Conservation (phyloP, 1,140 invertebrate genomes). For the Acyrthosiphon pisum region DNA sequence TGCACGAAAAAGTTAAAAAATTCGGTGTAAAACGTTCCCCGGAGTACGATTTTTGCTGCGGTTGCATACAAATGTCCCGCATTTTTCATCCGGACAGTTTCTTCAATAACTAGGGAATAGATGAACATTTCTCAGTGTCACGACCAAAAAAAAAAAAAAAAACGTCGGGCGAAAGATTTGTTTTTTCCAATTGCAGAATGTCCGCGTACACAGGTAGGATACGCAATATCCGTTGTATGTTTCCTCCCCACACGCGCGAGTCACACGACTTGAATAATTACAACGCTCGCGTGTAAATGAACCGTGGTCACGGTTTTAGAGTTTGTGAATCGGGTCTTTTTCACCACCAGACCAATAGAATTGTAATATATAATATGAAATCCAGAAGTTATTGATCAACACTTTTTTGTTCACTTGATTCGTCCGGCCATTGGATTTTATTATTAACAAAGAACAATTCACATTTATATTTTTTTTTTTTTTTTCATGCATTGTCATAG, state of each 20-base stretch:
- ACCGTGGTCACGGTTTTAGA: not conserved
- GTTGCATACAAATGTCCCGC: slow-evolving; percentile 40
- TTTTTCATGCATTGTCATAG: not conserved
- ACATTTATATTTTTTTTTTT: not conserved
- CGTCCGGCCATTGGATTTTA: not conserved
- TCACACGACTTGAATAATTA: not conserved
- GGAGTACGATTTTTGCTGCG: slow-evolving; percentile 1
- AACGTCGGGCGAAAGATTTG: not conserved
- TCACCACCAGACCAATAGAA: not conserved
- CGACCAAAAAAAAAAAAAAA: not conserved
- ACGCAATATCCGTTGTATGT: not conserved
- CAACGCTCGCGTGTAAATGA: not conserved
- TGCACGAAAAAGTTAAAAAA: slow-evolving; percentile 2
- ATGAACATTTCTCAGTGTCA: slow-evolving; percentile 42
- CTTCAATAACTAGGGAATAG: slow-evolving; percentile 48
- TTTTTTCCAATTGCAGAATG: not conserved
- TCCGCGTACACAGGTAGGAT: not conserved
- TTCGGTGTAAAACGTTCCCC: slow-evolving; percentile 48
- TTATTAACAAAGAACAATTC: not conserved
- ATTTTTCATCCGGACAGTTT: slow-evolving; percentile 32
- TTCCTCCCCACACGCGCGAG: not conserved
- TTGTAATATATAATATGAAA: not conserved
- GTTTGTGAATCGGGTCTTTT: not conserved
- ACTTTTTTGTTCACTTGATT: not conserved
- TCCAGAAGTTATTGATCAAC: not conserved